Conservation (phyloP, 2,888 invertebrate genomes). For the Camptogramma bilineatum region DNA sequence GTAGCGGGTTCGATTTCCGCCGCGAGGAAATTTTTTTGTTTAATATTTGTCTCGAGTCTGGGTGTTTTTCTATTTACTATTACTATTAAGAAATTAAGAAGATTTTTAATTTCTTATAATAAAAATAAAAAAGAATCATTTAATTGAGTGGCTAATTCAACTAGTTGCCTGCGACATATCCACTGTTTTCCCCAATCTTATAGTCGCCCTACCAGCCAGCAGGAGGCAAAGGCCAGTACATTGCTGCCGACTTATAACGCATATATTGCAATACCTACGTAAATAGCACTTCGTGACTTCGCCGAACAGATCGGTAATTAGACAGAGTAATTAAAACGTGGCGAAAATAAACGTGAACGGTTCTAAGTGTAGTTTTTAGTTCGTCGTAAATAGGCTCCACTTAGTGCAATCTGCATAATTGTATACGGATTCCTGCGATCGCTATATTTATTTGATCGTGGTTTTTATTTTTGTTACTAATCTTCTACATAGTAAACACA, state of each 20-base stretch:
- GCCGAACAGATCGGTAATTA: constrained; percentile 26
- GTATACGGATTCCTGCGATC: not conserved
- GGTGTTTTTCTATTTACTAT: no score
- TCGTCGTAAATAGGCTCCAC: constrained; percentile 15
- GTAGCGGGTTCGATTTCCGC: no score
- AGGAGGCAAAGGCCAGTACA: constrained; percentile 56
- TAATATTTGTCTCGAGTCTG: no score
- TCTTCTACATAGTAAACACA: no score
- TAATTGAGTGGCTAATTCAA: no score
- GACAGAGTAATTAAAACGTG: constrained; percentile 32
- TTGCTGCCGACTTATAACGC: constrained; percentile 54
- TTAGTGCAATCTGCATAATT: constrained; percentile 1
- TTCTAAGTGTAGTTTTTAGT: constrained; percentile 26
- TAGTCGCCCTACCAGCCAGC: constrained; percentile 44
- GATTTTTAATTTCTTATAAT: no score
- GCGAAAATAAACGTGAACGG: constrained; percentile 27
- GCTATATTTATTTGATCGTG: not conserved
- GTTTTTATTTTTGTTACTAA: no score
- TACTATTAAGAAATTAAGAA: no score
- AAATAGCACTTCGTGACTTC: constrained; percentile 46
- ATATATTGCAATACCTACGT: constrained; percentile 54
- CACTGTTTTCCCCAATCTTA: not conserved
- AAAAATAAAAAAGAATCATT: no score
- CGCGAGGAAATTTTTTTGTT: no score
- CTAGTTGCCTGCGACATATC: no score